Evolutionary conservation across 1,140 invertebrate genomes (phyloP).

Genomic region (Hyposmocoma kahamanoa): DNA sequence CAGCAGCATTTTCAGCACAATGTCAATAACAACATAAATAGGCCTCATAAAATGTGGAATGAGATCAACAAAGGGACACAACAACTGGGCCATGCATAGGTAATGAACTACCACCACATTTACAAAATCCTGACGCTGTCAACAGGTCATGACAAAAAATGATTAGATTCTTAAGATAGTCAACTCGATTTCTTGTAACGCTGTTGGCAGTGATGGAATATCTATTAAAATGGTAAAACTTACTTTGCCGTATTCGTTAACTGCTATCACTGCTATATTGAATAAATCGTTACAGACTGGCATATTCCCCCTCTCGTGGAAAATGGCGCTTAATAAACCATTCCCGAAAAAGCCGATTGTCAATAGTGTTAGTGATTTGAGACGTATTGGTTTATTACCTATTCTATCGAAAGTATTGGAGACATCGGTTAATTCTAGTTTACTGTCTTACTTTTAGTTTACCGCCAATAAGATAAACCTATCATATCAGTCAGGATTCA

Average conservation of each 20-base stretch:
- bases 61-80: neutral
- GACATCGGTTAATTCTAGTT: neutral
- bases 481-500: neutral
- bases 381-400: conserved; percentile 4
- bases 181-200: neutral
- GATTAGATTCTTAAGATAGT: neutral
- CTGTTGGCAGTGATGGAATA: neutral
- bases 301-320: neutral
- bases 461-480: neutral
- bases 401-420: conserved; percentile 4
- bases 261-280: neutral
- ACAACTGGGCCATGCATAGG: neutral
- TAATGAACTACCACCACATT: neutral
- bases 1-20: neutral
- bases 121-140: neutral
- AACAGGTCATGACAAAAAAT: neutral
- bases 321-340: conserved; percentile 1
- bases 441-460: neutral
- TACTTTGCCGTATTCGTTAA: neutral
- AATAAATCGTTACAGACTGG: conserved; percentile 2
- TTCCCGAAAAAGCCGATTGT: neutral
- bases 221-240: neutral
- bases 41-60: neutral
- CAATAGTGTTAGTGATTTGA: neutral
- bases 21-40: neutral